Evolutionary conservation across 2,113 vertebrate genomes (phyloP).

Genomic region (Leptobrachium ailaonicum): DNA sequence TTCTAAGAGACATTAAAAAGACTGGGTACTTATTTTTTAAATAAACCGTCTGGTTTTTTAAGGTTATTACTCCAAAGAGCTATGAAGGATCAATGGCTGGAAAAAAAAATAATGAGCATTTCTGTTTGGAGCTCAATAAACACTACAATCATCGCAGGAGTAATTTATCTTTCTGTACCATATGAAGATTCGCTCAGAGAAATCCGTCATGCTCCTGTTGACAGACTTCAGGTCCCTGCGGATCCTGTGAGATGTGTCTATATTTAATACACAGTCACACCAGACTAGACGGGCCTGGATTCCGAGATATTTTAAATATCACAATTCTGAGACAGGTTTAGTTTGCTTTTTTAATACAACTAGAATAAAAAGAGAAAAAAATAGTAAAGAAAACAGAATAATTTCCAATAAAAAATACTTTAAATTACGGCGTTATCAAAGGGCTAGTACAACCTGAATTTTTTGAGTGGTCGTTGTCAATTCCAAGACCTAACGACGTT

Average conservation of each 20-base stretch:
- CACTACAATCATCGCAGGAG: background rate
- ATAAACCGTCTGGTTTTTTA: no score
- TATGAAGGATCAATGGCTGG: background rate
- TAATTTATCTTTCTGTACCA: background rate
- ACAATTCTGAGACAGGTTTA: background rate
- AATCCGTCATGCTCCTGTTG: background rate
- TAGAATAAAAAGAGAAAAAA: no score
- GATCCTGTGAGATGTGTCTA: background rate
- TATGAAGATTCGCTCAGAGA: background rate
- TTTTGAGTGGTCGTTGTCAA: no score
- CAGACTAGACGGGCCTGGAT: background rate
- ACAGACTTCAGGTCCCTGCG: background rate
- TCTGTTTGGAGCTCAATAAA: background rate
- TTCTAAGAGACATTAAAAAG: no score
- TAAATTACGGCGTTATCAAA: no score
- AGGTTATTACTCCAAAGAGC: no score
- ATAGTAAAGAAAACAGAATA: no score
- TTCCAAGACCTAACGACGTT: no score
- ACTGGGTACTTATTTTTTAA: no score
- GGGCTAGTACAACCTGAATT: no score
- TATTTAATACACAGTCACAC: background rate
- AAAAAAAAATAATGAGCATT: background rate
- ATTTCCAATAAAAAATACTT: no score
- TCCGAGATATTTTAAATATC: background rate
- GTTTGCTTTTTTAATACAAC: background rate